Percentiles rank a stretch among this genome's conserved stretches.
Evolutionary conservation across 2,113 vertebrate species (phyloP).

Genomic region (Marmota monax): DNA sequence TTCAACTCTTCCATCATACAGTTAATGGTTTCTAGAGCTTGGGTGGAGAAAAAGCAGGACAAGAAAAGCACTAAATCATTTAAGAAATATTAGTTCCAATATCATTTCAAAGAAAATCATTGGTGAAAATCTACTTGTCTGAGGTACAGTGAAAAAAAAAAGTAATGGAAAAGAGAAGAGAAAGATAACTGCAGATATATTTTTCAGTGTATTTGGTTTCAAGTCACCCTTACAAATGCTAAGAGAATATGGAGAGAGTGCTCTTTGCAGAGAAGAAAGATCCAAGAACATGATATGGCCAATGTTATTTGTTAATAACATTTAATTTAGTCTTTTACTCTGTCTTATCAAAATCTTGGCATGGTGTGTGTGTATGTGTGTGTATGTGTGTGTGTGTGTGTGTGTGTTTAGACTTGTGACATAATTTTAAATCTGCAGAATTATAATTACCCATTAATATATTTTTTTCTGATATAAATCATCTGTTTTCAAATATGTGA

Average conservation of each 20-base stretch:
- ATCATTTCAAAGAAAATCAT: not conserved
- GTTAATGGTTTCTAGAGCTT: not conserved
- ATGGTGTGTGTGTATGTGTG: not conserved
- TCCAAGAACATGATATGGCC: not conserved
- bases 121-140: not conserved
- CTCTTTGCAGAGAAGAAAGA: not conserved
- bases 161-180: not conserved
- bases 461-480: not conserved
- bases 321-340: not conserved
- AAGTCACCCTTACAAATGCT: not conserved
- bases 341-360: not conserved
- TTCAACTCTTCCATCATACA: not conserved
- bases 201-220: not conserved
- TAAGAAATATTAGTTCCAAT: not conserved
- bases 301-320: not conserved
- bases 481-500: not conserved
- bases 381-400: not conserved
- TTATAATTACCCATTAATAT: not conserved
- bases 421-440: not conserved
- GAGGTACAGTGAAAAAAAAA: not conserved
- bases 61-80: not conserved
- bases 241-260: not conserved
- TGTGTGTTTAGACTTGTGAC: not conserved
- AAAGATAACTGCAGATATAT: not conserved
- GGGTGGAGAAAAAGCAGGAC: not conserved